Percentiles rank a stretch among this genome's conserved stretches.
Evolutionary conservation across 2,797 vertebrate species (phyloP).

Genomic region (Crenuchus spilurus): DNA sequence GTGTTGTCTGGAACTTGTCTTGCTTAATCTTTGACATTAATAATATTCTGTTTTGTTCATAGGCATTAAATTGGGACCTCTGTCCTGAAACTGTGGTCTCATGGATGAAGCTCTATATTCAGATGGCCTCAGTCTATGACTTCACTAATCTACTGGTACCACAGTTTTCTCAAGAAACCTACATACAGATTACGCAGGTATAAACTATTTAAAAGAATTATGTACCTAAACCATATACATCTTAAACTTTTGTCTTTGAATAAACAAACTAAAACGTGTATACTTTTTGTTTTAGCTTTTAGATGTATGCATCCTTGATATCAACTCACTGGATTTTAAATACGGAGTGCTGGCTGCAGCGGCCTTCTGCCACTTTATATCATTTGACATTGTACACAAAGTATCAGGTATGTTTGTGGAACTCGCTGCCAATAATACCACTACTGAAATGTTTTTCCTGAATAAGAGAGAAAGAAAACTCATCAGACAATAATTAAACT

Average conservation of each 20-base stretch:
- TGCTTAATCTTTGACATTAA: too few relatives aligned
- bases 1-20: too few relatives aligned
- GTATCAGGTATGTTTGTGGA: slow-evolving; percentile 79
- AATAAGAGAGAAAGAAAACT: too few relatives aligned
- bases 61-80: slow-evolving; percentile 90
- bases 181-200: slow-evolving; percentile 86
- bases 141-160: slow-evolving; percentile 82
- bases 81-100: slow-evolving; percentile 84
- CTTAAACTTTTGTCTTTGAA: too few relatives aligned
- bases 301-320: slow-evolving; percentile 86
- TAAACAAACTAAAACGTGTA: too few relatives aligned
- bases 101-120: slow-evolving; percentile 89
- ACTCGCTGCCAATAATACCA: too few relatives aligned
- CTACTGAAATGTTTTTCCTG: too few relatives aligned
- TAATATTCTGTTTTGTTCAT: background rate
- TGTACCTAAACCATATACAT: too few relatives aligned
- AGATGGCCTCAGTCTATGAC: slow-evolving; percentile 83
- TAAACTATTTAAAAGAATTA: too few relatives aligned
- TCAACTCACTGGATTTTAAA: slow-evolving; percentile 85
- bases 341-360: slow-evolving; percentile 85
- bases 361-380: slow-evolving; percentile 83
- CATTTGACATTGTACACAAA: slow-evolving; percentile 78
- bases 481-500: too few relatives aligned
- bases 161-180: slow-evolving; percentile 87
- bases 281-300: slow-evolving; percentile 78